phyloP scores from a whole-genome alignment of 1,140 invertebrate species.

The Sitophilus oryzae region DNA sequence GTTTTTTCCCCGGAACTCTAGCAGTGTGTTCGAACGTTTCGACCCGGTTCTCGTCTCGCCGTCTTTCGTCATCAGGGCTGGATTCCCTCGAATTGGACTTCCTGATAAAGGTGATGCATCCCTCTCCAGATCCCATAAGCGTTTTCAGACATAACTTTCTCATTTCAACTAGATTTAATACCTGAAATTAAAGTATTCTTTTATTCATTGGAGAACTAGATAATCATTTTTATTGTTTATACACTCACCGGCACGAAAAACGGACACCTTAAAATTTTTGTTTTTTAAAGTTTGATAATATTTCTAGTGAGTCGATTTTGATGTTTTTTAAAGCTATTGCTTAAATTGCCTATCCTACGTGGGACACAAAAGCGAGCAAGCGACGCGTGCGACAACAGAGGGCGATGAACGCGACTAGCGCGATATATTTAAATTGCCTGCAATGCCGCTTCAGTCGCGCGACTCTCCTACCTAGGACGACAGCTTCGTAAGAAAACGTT shows the following conservation, averaged over 20 bases:
- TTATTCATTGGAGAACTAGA: too few species aligned
- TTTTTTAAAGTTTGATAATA: background rate
- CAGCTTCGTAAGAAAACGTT: too few species aligned
- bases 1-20: conserved; percentile 60
- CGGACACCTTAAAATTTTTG: too few species aligned
- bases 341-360: background rate
- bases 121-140: conserved; percentile 52
- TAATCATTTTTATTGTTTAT: background rate
- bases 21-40: conserved; percentile 61
- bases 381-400: too few species aligned
- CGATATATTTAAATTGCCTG: too few species aligned
- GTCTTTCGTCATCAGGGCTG: conserved; percentile 38
- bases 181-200: conserved; percentile 30
- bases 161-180: conserved; percentile 44
- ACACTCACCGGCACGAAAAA: too few species aligned
- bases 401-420: too few species aligned
- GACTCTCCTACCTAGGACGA: too few species aligned
- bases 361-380: too few species aligned
- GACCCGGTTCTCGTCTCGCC: conserved; percentile 45
- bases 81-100: conserved; percentile 38
- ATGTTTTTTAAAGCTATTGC: background rate
- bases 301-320: background rate
- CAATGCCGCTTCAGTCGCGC: too few species aligned
- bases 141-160: conserved; percentile 47
- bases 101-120: conserved; percentile 39